phyloP scores from a whole-genome alignment of 2,797 vertebrate species.

The Liasis olivaceus region DNA sequence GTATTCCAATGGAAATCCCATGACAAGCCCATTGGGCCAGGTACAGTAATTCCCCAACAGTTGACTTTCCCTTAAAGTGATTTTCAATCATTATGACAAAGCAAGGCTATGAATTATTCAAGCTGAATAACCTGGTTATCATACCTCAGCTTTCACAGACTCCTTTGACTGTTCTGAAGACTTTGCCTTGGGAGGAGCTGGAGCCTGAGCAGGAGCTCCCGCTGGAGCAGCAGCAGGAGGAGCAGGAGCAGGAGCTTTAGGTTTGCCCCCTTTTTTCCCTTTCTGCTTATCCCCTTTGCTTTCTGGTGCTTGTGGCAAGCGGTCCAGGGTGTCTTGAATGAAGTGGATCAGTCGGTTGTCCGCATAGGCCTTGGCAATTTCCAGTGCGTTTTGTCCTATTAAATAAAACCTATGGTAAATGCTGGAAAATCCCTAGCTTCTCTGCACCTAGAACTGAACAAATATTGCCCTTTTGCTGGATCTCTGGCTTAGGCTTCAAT shows the following conservation, averaged over 20 bases:
- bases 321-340: conserved; percentile 80
- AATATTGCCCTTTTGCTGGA: background rate
- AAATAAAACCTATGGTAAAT: conserved; percentile 22
- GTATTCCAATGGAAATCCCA: background rate
- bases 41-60: background rate
- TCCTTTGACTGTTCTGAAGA: conserved; percentile 24
- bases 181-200: conserved; percentile 50
- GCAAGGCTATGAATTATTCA: background rate
- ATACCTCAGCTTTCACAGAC: conserved; percentile 77
- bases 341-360: conserved; percentile 80
- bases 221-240: conserved; percentile 15
- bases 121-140: background rate
- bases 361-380: conserved; percentile 81
- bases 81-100: background rate
- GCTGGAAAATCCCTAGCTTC: background rate
- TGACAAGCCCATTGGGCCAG: background rate
- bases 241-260: conserved; percentile 52
- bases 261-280: conserved; percentile 46
- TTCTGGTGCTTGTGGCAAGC: conserved; percentile 74
- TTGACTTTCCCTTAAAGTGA: too few species aligned
- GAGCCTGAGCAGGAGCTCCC: background rate
- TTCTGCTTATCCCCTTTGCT: conserved; percentile 67
- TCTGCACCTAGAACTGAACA: background rate
- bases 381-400: conserved; percentile 82
- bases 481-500: background rate